Base-by-base conservation (phyloP, 37 sponge, comb jelly and placozoan species). In the Tethya wilhelma region DNA sequence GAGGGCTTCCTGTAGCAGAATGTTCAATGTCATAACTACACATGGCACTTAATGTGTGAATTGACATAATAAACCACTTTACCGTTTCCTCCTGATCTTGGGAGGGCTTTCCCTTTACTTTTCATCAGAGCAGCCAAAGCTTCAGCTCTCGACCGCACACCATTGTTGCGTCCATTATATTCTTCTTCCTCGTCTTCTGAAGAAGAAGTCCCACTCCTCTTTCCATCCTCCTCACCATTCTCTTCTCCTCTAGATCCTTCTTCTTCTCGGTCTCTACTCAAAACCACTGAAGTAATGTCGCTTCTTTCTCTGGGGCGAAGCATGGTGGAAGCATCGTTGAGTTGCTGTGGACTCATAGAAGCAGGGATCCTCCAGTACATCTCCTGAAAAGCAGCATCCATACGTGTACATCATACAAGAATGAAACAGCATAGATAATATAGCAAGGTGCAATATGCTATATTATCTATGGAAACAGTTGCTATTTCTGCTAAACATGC, bases 281-380 rank as follows among this genome's bases (percentile, higher is more conserved):
- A 25, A 26, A 67, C 71, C 29, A 17, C 44, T 22, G 19, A 9
- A 26, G 58, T 2, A 56, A 2, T 8, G 38, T 14, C 31, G 55
- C 74, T 39, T 36, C 67, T 36, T 12, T 19, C 31, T 44, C 31
- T 26, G 22, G 70, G 59, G 41, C 59, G 69, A 29, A 80, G 80
- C 29, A 39, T 38, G 23, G 34, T 28, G 20, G 85, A 77, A n/a
- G 85, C 85, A 6, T 17, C 4, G 3, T 53, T 67, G 41, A 91
- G 83, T 37, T 77, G 38, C 32, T 32, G 53, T n/a, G 89, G 82
- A 9, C 73, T 33, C 82, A 93, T 77, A 29, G 83, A 37, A 0
- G 80, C 44, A 17, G 93, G 93, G 1, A 93, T 93, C 29, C 86
- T 68, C 93, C 93, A 93, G 55, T 88, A 93, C 30, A 81, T 38